phyloP scores from a whole-genome alignment of 2,113 vertebrate genomes.

The Manacus vitellinus region DNA sequence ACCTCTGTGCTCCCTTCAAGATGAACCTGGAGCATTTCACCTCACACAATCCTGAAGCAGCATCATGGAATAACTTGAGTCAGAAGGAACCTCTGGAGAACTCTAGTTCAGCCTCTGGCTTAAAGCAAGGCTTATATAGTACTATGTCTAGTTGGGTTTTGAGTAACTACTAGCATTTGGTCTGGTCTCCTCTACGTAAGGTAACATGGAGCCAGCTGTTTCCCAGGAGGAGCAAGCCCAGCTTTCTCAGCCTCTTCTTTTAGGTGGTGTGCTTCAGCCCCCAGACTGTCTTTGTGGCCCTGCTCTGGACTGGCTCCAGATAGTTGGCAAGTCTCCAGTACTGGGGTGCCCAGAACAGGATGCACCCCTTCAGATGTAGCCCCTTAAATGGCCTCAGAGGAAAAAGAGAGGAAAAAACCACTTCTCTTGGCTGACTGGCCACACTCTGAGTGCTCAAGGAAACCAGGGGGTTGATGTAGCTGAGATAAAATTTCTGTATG shows the following conservation, averaged over 20 bases:
- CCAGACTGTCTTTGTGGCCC: neutral
- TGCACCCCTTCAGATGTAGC: neutral
- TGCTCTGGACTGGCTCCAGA: accelerated
- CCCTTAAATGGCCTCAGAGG: neutral
- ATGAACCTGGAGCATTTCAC: neutral
- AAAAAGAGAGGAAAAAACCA: neutral
- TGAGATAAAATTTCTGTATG: neutral
- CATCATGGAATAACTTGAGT: neutral
- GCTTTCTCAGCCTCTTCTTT: neutral
- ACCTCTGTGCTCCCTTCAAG: neutral
- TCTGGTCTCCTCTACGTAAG: neutral
- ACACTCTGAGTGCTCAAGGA: neutral
- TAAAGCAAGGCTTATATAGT: neutral
- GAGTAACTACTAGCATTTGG: neutral
- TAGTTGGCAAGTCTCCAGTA: neutral
- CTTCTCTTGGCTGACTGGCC: neutral
- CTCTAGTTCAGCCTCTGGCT: neutral
- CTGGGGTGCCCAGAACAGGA: neutral
- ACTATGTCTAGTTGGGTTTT: neutral
- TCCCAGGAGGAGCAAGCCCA: neutral
- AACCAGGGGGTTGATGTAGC: neutral
- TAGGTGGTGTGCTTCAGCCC: neutral
- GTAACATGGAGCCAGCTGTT: neutral
- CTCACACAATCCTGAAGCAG: neutral
- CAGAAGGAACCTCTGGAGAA: neutral